Evolutionary conservation across 2,797 vertebrate genomes (phyloP), one percentile per base, ranked within the genome.

Genomic region (Champsocephalus gunnari): DNA sequence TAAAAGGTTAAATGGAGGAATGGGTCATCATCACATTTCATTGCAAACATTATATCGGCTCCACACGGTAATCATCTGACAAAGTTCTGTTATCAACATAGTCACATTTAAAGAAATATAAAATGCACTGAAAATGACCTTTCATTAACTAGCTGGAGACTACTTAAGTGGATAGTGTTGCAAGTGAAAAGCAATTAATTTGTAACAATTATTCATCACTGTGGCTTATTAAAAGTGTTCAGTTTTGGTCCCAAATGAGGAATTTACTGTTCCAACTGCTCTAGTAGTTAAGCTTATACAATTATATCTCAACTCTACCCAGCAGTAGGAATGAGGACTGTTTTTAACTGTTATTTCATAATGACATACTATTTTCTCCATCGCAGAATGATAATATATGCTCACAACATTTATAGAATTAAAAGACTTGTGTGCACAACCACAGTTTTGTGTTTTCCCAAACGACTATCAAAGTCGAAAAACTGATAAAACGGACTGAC

Each of bases 171-270:
- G 77, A 80, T n/a, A 73, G 80, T 69, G 48, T 85, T 77, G 74
- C 79, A 77, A 80, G 66, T 73, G 68, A 87, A 87, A 87, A 85
- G 77, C 79, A 89, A 87, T 92, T 89, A 89, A 89, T 81, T 88
- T 66, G 62, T 55, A 66, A 77, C 84, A 87, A 88, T 90, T 85
- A 85, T 85, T 86, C 66, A 87, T 88, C 87, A 80, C 63, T 16
- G 41, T 50, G 75, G 67, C 75, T 89, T 84, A 85, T 87, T 90
- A 88, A 89, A 87, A 48, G 34, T 82, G 81, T 81, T 72, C 75
- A 73, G 54, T 78, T 65, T 76, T 51, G 55, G 73, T 83, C 82
- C 72, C 84, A 80, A 79, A 81, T 85, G 87, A 88, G 74, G 69
- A 87, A 72, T 87, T 87, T 72, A 82, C 61, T 72, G 69, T 78